Conservation (phyloP, 2,888 invertebrate species). For the Drosophila nr. medialis region DNA sequence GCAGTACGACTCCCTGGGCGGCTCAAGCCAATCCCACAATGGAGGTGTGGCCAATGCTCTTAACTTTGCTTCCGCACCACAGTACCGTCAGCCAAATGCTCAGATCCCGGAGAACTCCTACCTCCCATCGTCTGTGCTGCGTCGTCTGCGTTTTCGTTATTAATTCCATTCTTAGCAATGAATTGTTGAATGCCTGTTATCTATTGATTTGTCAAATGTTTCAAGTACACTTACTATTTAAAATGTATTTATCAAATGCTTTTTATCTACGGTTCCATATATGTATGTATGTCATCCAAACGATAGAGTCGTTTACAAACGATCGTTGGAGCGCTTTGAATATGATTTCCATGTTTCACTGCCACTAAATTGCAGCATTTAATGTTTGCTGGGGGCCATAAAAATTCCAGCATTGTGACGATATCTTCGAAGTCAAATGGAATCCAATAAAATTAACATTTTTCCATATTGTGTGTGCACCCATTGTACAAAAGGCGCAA, state of each 20-base stretch:
- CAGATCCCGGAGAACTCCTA: slow-evolving; percentile 72
- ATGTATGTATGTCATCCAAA: slow-evolving; percentile 9
- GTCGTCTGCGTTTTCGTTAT: slow-evolving; percentile 71
- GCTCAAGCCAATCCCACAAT: slow-evolving; percentile 65
- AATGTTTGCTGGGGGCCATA: slow-evolving; percentile 46
- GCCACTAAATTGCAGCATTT: slow-evolving; percentile 54
- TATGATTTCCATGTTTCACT: slow-evolving; percentile 22
- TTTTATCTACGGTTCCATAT: slow-evolving; percentile 6
- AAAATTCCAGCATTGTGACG: slow-evolving; percentile 63
- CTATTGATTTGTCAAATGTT: slow-evolving; percentile 59
- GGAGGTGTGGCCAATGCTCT: slow-evolving; percentile 78
- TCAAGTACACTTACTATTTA: slow-evolving; percentile 64
- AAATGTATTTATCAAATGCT: slow-evolving; percentile 20
- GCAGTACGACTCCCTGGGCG: slow-evolving; percentile 79
- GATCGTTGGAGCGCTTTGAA: slow-evolving; percentile 11
- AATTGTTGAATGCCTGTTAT: slow-evolving; percentile 69
- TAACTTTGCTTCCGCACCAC: slow-evolving; percentile 75
- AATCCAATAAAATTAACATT: slow-evolving; percentile 67
- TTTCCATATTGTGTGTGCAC: slow-evolving; percentile 33
- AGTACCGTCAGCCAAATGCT: slow-evolving; percentile 51
- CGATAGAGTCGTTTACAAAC: slow-evolving; percentile 16
- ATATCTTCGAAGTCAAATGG: slow-evolving; percentile 51
- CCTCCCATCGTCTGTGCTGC: slow-evolving; percentile 75
- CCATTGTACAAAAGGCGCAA: slow-evolving; percentile 47
- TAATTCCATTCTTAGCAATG: slow-evolving; percentile 33